Conservation (phyloP, 2,113 vertebrate genomes). For the Atlantisia rogersi region DNA sequence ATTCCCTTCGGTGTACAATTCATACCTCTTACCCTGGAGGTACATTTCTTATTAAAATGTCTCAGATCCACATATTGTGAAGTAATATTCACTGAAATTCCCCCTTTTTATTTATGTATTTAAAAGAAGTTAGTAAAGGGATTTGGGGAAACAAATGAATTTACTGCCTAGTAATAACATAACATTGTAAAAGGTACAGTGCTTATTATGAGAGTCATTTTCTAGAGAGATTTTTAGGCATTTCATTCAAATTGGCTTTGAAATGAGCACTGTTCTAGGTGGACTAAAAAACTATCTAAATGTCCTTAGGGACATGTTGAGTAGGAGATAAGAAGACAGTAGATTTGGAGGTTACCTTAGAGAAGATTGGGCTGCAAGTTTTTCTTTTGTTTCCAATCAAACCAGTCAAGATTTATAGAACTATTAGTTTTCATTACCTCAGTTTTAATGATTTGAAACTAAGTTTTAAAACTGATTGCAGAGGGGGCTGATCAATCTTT, state of each 20-base stretch:
- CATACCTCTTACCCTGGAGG: slow-evolving; percentile 45
- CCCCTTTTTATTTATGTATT: slow-evolving; percentile 52
- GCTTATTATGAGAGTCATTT: slow-evolving; percentile 35
- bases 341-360: neutral
- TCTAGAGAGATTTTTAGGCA: neutral
- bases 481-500: neutral
- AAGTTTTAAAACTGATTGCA: neutral
- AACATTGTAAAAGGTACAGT: slow-evolving; percentile 28
- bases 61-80: slow-evolving; percentile 29
- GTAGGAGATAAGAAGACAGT: neutral
- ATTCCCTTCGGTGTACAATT: slow-evolving; percentile 34
- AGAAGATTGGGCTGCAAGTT: neutral
- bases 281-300: neutral
- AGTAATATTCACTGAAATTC: slow-evolving; percentile 44
- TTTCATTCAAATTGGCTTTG: slow-evolving; percentile 7
- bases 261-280: neutral
- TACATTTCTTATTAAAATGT: slow-evolving; percentile 65
- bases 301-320: neutral
- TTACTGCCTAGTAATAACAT: slow-evolving; percentile 20
- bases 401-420: neutral
- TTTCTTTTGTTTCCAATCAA: neutral
- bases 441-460: neutral
- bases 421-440: neutral
- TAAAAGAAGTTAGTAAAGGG: slow-evolving; percentile 36
- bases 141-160: slow-evolving; percentile 20